These are phyloP conservation scores for Netelia inedita DNA, from an alignment of 2,888 invertebrate species.

Conservation along the genomic window DNA sequence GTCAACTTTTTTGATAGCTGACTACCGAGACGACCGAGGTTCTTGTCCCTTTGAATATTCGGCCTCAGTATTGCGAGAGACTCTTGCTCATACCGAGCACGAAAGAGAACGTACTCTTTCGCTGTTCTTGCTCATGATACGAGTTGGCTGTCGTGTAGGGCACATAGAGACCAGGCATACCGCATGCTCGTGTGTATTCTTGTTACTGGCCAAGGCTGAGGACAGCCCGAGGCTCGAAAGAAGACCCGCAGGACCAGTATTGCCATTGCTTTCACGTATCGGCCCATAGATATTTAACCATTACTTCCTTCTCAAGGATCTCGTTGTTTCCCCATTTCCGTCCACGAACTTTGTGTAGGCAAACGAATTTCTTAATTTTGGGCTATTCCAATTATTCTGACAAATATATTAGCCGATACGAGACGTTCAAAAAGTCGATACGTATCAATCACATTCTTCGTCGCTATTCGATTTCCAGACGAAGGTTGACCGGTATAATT, in stretches of 20 bases:
- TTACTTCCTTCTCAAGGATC: conserved; percentile 8
- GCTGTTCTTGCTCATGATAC: conserved; percentile 20
- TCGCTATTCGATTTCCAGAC: conserved; percentile 52
- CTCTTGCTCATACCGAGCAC: conserved; percentile 52
- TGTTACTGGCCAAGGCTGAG: conserved; percentile 62
- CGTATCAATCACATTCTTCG: background rate
- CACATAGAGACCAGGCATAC: conserved; percentile 42
- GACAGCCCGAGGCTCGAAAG: conserved; percentile 56
- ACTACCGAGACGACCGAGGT: background rate
- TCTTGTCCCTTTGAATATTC: conserved; percentile 49
- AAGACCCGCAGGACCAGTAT: conserved; percentile 18
- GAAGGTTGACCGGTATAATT: conserved; percentile 59
- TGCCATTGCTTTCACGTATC: conserved; percentile 44
- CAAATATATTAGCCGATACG: background rate
- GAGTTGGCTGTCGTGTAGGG: conserved; percentile 29
- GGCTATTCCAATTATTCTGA: conserved; percentile 24
- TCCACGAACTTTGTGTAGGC: background rate
- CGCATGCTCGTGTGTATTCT: conserved; percentile 35
- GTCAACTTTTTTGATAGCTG: background rate
- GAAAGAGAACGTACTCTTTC: conserved; percentile 65
- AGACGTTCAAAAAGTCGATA: background rate
- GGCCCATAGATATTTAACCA: background rate
- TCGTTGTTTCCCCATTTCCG: conserved; percentile 27
- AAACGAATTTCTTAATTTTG: background rate
- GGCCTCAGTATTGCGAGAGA: conserved; percentile 2